These are phyloP conservation scores for Prosopocoilus inquinatus DNA, from an alignment of 2,888 invertebrate genomes.

Conservation along the genomic window DNA sequence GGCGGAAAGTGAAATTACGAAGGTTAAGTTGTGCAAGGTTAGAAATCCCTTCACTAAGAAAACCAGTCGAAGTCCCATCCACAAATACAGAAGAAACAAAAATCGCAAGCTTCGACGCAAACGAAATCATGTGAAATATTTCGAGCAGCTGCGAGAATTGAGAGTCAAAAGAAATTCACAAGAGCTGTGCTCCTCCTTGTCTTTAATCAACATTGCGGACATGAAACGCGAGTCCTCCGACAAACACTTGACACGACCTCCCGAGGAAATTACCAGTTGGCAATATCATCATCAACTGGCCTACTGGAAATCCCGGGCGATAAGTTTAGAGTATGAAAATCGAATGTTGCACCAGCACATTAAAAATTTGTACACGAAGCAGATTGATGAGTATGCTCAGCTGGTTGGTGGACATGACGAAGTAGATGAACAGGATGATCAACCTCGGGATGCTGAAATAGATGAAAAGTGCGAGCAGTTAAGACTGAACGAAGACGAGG, in stretches of 20 bases:
- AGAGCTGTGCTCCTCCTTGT: slow-evolving; percentile 35
- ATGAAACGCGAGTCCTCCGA: slow-evolving; percentile 30
- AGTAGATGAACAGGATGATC: slow-evolving; percentile 5
- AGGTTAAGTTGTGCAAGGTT: neutral
- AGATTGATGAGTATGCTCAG: slow-evolving; percentile 30
- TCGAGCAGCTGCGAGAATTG: slow-evolving; percentile 16
- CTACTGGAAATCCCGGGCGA: slow-evolving; percentile 62
- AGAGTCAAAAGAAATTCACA: slow-evolving; percentile 29
- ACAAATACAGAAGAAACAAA: slow-evolving; percentile 19
- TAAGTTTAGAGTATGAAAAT: slow-evolving; percentile 60
- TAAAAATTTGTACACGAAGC: slow-evolving; percentile 40
- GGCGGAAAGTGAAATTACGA: neutral
- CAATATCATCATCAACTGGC: slow-evolving; percentile 59
- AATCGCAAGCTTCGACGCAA: slow-evolving; percentile 20
- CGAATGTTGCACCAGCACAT: slow-evolving; percentile 56
- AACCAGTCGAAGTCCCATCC: neutral
- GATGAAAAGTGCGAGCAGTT: neutral
- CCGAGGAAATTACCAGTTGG: slow-evolving; percentile 45
- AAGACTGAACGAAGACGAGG: slow-evolving; percentile 35
- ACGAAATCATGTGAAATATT: slow-evolving; percentile 20
- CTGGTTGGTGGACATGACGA: slow-evolving; percentile 10
- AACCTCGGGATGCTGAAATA: neutral
- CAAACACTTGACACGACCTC: slow-evolving; percentile 6
- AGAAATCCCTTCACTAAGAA: neutral
- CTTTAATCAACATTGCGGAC: slow-evolving; percentile 37